Evolutionary conservation across 2,113 vertebrate species (phyloP).

Genomic region (Mesoclemmys tuberculata): DNA sequence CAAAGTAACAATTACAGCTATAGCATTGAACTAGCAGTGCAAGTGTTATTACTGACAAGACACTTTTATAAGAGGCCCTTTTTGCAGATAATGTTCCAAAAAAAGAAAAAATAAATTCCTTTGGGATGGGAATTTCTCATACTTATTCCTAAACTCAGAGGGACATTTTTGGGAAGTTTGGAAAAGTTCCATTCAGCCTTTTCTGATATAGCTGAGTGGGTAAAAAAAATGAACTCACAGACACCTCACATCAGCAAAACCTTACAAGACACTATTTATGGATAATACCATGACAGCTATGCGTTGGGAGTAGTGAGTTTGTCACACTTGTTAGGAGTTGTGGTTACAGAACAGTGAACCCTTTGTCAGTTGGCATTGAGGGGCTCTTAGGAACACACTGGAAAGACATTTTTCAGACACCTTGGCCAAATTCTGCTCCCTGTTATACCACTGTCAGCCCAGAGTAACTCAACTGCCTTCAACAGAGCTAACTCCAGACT

Average conservation of each 20-base stretch:
- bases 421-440: slow-evolving; percentile 41
- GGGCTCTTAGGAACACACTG: no score
- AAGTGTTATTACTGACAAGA: neutral
- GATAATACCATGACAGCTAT: no score
- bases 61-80: slow-evolving; percentile 4
- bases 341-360: no score
- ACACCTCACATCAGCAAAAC: neutral
- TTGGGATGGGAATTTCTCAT: neutral
- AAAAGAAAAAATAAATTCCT: neutral
- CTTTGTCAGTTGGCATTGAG: no score
- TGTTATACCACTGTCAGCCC: slow-evolving; percentile 35
- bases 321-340: no score
- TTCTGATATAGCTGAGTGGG: slow-evolving; percentile 33
- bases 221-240: neutral
- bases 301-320: no score
- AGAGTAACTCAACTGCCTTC: slow-evolving; percentile 49
- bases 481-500: slow-evolving; percentile 30
- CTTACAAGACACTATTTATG: no score
- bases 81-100: neutral
- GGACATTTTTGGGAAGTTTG: neutral
- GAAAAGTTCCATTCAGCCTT: neutral
- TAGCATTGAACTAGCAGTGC: neutral
- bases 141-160: neutral
- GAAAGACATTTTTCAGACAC: slow-evolving; percentile 46
- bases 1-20: neutral